Evolutionary conservation across 2,888 invertebrate species (phyloP).

Genomic region (Ophonus ardosiacus): DNA sequence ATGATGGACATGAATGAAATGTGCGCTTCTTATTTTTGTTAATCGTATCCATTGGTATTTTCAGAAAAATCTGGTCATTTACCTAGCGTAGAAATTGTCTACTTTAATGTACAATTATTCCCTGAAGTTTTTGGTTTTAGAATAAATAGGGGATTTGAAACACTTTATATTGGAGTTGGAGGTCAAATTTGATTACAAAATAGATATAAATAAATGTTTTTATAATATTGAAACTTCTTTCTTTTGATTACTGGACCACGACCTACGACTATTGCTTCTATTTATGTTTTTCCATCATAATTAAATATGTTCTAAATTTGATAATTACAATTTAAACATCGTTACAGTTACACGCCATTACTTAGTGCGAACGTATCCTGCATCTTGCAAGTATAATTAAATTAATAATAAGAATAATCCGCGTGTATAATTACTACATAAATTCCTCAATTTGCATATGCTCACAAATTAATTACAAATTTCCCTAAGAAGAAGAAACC

Average conservation of each 20-base stretch:
- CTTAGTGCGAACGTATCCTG: neutral
- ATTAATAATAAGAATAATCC: slow-evolving; percentile 35
- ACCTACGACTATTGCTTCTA: neutral
- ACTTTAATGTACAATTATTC: too few species aligned
- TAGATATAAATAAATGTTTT: too few species aligned
- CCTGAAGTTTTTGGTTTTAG: too few species aligned
- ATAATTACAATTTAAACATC: neutral
- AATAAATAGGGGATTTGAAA: too few species aligned
- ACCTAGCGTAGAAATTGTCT: too few species aligned
- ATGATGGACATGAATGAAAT: too few species aligned
- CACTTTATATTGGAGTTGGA: too few species aligned
- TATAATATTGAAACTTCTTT: neutral
- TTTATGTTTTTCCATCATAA: neutral
- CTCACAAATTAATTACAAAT: slow-evolving; percentile 42
- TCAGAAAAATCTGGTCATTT: too few species aligned
- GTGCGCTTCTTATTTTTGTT: too few species aligned
- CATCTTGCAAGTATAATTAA: slow-evolving; percentile 22
- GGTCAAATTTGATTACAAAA: too few species aligned
- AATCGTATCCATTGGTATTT: too few species aligned
- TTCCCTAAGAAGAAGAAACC: neutral
- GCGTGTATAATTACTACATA: slow-evolving; percentile 38
- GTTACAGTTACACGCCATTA: neutral
- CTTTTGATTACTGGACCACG: neutral
- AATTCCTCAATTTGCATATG: slow-evolving; percentile 45
- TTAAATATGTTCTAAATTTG: neutral